A percentile compares a stretch with the other conserved stretches of the same genome.
These are phyloP conservation scores for Zaprionus bogoriensis DNA, from an alignment of 2,888 invertebrate genomes.

Conservation along the genomic window DNA sequence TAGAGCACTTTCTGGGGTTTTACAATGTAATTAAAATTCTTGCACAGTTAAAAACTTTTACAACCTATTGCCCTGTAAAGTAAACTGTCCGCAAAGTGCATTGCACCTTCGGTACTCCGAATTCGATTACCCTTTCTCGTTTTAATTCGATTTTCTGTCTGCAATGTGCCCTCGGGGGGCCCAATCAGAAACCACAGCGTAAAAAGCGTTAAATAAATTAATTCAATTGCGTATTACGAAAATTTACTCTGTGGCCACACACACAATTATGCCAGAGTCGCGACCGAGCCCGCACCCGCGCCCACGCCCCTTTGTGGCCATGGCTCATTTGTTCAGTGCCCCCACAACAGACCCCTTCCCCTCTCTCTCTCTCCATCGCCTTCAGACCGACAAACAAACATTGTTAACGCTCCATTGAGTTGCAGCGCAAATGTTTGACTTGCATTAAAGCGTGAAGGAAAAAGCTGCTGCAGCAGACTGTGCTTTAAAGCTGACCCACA, in stretches of 20 bases:
- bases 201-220: conserved; percentile 59
- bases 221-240: conserved; percentile 74
- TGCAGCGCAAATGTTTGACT: conserved; percentile 64
- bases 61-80: no score
- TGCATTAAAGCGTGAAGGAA: conserved; percentile 47
- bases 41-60: not conserved
- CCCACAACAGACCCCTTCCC: no score
- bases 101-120: conserved; percentile 5
- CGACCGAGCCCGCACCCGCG: conserved; percentile 19
- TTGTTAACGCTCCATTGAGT: conserved; percentile 64
- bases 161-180: conserved; percentile 21
- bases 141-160: conserved; percentile 15
- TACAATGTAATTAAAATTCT: not conserved
- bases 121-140: not conserved
- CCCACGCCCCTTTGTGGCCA: conserved; percentile 31
- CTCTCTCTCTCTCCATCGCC: no score
- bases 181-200: conserved; percentile 41
- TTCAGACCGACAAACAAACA: conserved; percentile 12
- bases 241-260: conserved; percentile 64
- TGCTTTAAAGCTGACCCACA: conserved; percentile 41
- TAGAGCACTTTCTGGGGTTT: not conserved
- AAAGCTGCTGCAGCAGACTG: conserved; percentile 45
- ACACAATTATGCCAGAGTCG: conserved; percentile 75
- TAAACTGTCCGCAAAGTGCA: conserved; percentile 10
- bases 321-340: conserved; percentile 67